Percentiles rank a stretch among this genome's conserved stretches.
Conservation (phyloP, 2,797 vertebrate species). For the Esox masquinongy region DNA sequence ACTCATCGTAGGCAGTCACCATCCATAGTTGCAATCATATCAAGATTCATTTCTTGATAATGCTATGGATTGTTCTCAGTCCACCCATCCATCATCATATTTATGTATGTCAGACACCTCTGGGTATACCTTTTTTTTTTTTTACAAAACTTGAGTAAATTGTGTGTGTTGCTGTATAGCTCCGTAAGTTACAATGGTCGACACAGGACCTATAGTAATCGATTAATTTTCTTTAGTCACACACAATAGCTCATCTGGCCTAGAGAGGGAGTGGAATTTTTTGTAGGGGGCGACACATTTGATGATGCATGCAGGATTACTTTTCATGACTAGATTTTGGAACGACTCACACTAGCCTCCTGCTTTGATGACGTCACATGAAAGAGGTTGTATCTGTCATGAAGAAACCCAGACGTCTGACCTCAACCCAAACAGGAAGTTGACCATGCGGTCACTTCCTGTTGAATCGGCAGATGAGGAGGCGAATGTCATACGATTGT, state of each 20-base stretch:
- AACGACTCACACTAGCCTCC: slow-evolving; percentile 31
- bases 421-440: slow-evolving; percentile 45
- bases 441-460: slow-evolving; percentile 33
- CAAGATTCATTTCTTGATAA: neutral
- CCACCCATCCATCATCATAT: no score
- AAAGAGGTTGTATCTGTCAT: slow-evolving; percentile 17
- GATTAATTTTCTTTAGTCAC: no score
- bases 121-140: no score
- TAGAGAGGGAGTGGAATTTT: no score
- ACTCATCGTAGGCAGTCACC: neutral
- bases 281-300: neutral
- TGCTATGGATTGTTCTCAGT: no score
- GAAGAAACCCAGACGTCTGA: slow-evolving; percentile 43
- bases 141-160: no score
- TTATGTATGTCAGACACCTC: no score
- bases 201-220: no score
- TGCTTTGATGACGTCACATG: slow-evolving; percentile 43
- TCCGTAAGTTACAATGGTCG: no score
- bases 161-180: no score
- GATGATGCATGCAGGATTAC: neutral
- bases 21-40: neutral
- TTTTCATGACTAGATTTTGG: slow-evolving; percentile 3
- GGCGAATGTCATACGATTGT: neutral
- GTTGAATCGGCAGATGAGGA: slow-evolving; percentile 25
- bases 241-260: no score